These are phyloP conservation scores for Dione vanillae DNA, from an alignment of 2,888 invertebrate genomes.

Conservation along the genomic window DNA sequence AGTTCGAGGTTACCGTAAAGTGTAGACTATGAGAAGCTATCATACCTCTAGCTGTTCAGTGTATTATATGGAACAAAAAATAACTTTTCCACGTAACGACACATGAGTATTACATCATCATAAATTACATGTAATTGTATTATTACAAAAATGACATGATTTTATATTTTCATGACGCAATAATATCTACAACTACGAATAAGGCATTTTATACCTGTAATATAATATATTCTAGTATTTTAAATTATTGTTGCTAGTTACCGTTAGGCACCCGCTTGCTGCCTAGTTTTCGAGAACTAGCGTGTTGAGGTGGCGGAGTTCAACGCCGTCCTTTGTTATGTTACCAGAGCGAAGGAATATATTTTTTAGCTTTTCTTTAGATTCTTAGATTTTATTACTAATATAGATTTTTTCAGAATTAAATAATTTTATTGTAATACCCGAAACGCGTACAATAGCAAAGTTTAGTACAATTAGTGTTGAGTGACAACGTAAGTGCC, in stretches of 20 bases:
- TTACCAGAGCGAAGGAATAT: no score
- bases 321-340: no score
- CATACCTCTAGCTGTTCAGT: slow-evolving; percentile 16
- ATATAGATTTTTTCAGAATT: no score
- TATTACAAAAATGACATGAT: slow-evolving; percentile 7
- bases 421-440: slow-evolving; percentile 20
- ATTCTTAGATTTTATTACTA: background rate
- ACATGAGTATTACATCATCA: slow-evolving; percentile 32
- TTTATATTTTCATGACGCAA: slow-evolving; percentile 7
- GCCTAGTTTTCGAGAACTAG: no score
- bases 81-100: slow-evolving; percentile 30
- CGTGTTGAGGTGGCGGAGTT: no score
- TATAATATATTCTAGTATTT: background rate
- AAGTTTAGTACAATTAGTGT: slow-evolving; percentile 40
- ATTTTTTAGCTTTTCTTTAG: no score
- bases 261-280: no score
- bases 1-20: slow-evolving; percentile 34
- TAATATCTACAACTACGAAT: background rate
- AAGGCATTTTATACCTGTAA: background rate
- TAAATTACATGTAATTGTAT: slow-evolving; percentile 24
- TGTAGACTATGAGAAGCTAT: slow-evolving; percentile 35
- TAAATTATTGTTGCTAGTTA: background rate
- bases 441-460: slow-evolving; percentile 36
- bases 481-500: slow-evolving; percentile 34
- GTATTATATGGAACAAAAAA: slow-evolving; percentile 31